Conservation (phyloP, 2,888 invertebrate genomes). For the Leptura quadrifasciata region DNA sequence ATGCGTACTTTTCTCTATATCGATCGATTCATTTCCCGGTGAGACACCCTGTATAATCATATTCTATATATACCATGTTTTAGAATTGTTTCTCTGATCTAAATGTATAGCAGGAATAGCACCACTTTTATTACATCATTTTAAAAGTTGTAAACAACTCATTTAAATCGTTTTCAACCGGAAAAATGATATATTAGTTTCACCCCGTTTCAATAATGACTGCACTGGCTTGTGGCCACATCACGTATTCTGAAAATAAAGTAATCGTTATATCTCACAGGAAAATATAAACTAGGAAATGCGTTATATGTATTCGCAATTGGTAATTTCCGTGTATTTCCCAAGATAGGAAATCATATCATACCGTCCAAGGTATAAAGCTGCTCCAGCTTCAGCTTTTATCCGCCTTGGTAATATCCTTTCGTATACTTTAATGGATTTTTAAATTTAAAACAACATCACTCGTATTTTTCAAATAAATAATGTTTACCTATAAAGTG, state of each 20-base stretch:
- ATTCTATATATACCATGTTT: no score
- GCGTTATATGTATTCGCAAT: conserved; percentile 7
- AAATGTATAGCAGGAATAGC: no score
- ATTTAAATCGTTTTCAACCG: not conserved
- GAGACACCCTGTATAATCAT: no score
- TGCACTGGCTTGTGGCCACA: not conserved
- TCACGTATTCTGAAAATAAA: not conserved
- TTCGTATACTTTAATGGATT: not conserved
- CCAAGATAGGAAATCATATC: not conserved
- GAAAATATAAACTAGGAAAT: not conserved
- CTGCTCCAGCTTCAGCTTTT: conserved; percentile 2
- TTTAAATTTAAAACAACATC: conserved; percentile 5
- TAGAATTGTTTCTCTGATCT: no score
- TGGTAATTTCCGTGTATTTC: not conserved
- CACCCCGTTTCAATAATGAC: not conserved
- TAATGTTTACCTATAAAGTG: not conserved
- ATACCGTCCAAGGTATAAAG: not conserved
- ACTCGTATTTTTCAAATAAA: conserved; percentile 7
- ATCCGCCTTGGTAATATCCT: conserved; percentile 3
- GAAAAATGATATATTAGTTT: not conserved
- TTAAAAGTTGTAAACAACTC: not conserved
- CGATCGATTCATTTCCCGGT: no score
- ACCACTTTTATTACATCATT: no score
- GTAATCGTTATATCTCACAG: not conserved
- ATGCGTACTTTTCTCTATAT: no score